Evolutionary conservation across 2,113 vertebrate species (phyloP).

Genomic region (Cromileptes altivelis): DNA sequence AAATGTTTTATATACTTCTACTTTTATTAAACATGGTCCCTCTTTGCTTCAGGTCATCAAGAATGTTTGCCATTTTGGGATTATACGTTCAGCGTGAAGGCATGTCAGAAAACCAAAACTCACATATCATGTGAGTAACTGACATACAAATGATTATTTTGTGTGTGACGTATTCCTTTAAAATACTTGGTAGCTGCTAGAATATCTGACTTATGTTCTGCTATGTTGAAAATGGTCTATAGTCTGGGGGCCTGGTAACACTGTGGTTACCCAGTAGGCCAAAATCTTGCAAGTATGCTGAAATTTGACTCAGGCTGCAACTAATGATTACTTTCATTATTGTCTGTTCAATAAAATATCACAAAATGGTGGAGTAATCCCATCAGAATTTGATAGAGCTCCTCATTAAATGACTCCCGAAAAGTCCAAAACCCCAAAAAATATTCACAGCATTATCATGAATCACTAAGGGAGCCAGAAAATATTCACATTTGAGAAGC

Average conservation of each 20-base stretch:
- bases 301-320: neutral
- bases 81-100: no score
- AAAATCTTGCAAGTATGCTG: neutral
- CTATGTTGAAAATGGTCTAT: neutral
- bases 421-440: no score
- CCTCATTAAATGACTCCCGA: neutral
- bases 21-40: no score
- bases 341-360: neutral
- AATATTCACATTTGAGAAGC: neutral
- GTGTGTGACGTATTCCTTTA: no score
- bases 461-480: neutral
- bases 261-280: neutral
- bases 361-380: neutral
- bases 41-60: no score
- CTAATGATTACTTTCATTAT: neutral
- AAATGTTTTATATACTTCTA: no score
- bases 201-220: neutral
- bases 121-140: no score
- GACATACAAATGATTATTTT: no score
- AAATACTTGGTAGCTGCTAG: neutral
- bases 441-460: neutral
- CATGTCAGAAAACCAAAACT: no score
- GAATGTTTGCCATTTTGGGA: no score
- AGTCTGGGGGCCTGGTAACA: neutral
- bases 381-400: neutral